Base-by-base conservation (phyloP, 2,888 invertebrate species). In the Merodon equestris region DNA sequence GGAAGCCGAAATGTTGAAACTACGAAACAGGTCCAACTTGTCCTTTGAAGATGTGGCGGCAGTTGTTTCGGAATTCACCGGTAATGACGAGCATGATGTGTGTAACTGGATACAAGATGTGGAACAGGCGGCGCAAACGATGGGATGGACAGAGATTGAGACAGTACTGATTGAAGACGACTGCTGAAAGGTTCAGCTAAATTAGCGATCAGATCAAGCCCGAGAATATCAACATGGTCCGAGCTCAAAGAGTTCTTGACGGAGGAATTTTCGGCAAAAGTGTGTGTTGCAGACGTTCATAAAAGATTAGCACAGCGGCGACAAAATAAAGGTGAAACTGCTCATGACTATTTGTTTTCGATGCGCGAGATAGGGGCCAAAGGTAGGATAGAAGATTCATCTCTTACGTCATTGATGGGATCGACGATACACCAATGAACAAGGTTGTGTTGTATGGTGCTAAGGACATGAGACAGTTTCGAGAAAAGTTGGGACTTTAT, bases 371-470 rank as follows among this genome's bases (percentile, higher is more conserved):
- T 87, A n/a, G 87, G 85, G 15, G 81, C 83, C 7, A 84, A 86
- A 53, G 87, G 83, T 0, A 81, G 81, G 1, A 81, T 88, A 19
- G 87, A 88, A 81, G 83, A 84, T 36, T 85, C 5, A 87, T 87
- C 3, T 86, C 87, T 51, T 89, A 87, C 72, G 84, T 88, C 0
- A 86, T 88, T 2, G 87, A 88, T 73, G 87, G 86, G 0, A 86
- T 89, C 9, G 58, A 64, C 0, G 86, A 86, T 40, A 13, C 18
- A 1, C 58, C 58, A 3, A 7, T 15, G n/a, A 82, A 82, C 19
- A 81, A 82, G 60, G 34, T 50, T 1, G 54, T 82, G n/a, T n/a
- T n/a, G 57, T 82, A 82, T 40, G 81, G 81, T 1, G 76, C 81
- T 9, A 58, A 44, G 9, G 47, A 73, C 54, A 9, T 73, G 0